Percentiles rank a stretch among this genome's conserved stretches.
Conservation (phyloP, 1,140 invertebrate genomes). For the Centruroides sculpturatus region DNA sequence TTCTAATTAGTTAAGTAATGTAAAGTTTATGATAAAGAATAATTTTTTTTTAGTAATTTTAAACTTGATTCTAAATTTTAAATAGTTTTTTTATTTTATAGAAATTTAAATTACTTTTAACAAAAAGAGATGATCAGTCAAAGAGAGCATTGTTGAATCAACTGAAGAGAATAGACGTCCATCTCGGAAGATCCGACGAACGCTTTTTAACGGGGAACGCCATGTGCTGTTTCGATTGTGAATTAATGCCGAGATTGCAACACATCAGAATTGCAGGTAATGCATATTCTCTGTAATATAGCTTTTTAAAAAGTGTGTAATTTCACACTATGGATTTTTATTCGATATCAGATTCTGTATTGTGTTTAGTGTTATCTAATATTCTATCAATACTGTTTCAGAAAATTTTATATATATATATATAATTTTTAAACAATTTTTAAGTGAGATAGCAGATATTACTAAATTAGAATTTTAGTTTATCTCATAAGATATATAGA, state of each 20-base stretch:
- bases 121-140: slow-evolving; percentile 68
- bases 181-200: slow-evolving; percentile 61
- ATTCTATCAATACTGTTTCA: too few relatives aligned
- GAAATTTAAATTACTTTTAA: slow-evolving; percentile 67
- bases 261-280: slow-evolving; percentile 93
- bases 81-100: neutral
- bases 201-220: slow-evolving; percentile 89
- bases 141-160: slow-evolving; percentile 63
- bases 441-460: too few relatives aligned
- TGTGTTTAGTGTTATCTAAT: too few relatives aligned
- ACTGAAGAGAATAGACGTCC: slow-evolving; percentile 70
- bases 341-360: too few relatives aligned
- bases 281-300: neutral
- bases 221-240: slow-evolving; percentile 98
- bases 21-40: too few relatives aligned
- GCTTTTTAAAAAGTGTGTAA: neutral
- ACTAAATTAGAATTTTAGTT: too few relatives aligned
- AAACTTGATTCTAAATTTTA: too few relatives aligned
- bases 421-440: too few relatives aligned
- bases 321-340: neutral
- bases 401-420: too few relatives aligned
- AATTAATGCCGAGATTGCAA: slow-evolving; percentile 93
- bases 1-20: too few relatives aligned
- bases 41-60: too few relatives aligned
- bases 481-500: too few relatives aligned